Evolutionary conservation across 2,113 vertebrate genomes (phyloP).

Genomic region (Antechinus flavipes): DNA sequence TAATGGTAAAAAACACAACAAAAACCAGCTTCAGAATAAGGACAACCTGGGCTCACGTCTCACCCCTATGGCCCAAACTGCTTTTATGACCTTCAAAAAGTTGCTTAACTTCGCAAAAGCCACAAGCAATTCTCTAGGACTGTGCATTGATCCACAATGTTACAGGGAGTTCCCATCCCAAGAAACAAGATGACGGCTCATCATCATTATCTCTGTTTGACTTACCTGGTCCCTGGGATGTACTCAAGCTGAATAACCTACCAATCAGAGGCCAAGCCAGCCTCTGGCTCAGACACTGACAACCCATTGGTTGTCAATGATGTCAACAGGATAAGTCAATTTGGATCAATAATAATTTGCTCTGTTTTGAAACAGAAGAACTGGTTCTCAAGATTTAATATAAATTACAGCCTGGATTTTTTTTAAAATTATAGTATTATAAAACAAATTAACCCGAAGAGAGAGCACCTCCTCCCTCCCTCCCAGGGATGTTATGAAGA

Average conservation of each 20-base stretch:
- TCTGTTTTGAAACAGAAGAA: not conserved
- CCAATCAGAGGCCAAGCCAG: not conserved
- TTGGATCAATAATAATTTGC: not conserved
- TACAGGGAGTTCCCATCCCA: too few species aligned
- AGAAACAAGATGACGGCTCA: not conserved
- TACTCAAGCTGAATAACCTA: not conserved
- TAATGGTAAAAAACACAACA: too few species aligned
- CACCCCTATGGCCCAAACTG: too few species aligned
- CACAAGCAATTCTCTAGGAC: too few species aligned
- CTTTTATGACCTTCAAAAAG: too few species aligned
- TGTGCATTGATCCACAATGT: too few species aligned
- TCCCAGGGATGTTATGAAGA: not conserved
- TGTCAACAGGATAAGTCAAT: too few species aligned
- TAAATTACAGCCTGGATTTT: not conserved
- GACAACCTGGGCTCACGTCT: too few species aligned
- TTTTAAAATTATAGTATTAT: not conserved
- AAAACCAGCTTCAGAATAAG: too few species aligned
- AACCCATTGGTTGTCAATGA: not conserved
- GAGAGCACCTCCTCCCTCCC: not conserved
- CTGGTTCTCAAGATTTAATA: not conserved
- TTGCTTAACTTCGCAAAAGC: too few species aligned
- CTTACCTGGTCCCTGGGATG: not conserved
- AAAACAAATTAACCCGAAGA: not conserved
- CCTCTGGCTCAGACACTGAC: not conserved
- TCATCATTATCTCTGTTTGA: not conserved